Percentiles rank a stretch among this genome's conserved stretches.
Conservation (phyloP, 2,797 vertebrate species). For the Tokudaia muenninki region DNA sequence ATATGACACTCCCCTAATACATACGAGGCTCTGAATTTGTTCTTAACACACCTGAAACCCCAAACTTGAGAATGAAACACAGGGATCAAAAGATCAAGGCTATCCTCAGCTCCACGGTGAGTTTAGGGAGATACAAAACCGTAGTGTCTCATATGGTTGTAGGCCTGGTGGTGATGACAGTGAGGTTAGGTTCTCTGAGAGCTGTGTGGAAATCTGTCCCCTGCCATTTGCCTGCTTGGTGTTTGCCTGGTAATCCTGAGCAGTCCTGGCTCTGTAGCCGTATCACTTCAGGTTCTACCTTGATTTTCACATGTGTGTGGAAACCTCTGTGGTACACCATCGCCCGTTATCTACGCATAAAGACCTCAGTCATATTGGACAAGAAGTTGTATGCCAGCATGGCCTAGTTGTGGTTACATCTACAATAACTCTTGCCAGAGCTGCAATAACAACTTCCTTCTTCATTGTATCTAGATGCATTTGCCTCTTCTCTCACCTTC, state of each 20-base stretch:
- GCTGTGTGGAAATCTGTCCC: background rate
- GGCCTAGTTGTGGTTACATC: background rate
- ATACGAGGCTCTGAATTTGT: background rate
- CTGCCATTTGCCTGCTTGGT: background rate
- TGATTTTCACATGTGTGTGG: background rate
- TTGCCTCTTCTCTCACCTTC: background rate
- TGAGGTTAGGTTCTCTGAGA: background rate
- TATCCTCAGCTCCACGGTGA: background rate
- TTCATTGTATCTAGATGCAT: background rate
- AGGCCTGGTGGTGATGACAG: background rate
- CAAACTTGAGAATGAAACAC: background rate
- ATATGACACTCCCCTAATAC: background rate
- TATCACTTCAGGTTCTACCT: background rate
- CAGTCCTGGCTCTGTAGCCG: background rate
- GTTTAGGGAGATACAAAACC: background rate
- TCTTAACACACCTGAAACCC: background rate
- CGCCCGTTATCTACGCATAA: background rate
- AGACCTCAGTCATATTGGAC: background rate
- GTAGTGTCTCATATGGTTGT: background rate
- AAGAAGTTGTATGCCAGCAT: background rate
- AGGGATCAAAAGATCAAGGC: background rate
- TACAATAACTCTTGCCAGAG: background rate
- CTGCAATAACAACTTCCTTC: background rate
- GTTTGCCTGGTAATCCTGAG: background rate
- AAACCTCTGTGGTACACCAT: background rate